Evolutionary conservation across 92 coral and sea anemone species (phyloP).

Genomic region (Epizoanthus ramosus): DNA sequence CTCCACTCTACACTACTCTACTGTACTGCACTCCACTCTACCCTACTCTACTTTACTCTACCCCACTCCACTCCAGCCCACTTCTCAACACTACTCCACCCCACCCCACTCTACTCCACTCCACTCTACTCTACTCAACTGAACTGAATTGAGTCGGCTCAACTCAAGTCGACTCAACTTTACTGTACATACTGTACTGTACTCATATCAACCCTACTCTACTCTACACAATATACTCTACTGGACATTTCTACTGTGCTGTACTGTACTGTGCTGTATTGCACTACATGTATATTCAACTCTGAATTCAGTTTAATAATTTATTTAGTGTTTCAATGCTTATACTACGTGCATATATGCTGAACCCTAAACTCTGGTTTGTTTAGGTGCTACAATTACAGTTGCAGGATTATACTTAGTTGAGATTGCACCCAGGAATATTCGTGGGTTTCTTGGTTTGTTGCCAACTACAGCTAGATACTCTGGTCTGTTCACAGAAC

Average conservation of each 20-base stretch:
- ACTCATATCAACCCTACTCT: no score
- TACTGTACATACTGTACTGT: no score
- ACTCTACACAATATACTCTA: neutral
- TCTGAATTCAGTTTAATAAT: no score
- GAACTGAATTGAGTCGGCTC: neutral
- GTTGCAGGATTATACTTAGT: conserved; percentile 16
- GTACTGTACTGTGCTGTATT: conserved; percentile 11
- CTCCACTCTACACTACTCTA: conserved; percentile 31
- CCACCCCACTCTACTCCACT: conserved; percentile 20
- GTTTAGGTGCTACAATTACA: conserved; percentile 13
- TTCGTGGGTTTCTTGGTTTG: conserved; percentile 35
- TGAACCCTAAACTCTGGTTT: no score
- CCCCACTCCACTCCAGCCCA: conserved; percentile 17
- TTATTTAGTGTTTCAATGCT: no score
- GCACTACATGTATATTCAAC: neutral
- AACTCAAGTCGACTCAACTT: no score
- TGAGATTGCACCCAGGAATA: conserved; percentile 31
- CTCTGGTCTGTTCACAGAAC: conserved; percentile 15
- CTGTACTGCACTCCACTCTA: conserved; percentile 27
- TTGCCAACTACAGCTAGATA: conserved; percentile 35
- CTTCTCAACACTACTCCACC: conserved; percentile 14
- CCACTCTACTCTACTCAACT: conserved; percentile 29
- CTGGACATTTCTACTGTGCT: conserved; percentile 7
- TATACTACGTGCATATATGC: no score
- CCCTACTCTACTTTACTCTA: conserved; percentile 30